Evolutionary conservation across 2,888 invertebrate genomes (phyloP), one percentile per base, ranked within the genome.

Genomic region (Pteria penguin): DNA sequence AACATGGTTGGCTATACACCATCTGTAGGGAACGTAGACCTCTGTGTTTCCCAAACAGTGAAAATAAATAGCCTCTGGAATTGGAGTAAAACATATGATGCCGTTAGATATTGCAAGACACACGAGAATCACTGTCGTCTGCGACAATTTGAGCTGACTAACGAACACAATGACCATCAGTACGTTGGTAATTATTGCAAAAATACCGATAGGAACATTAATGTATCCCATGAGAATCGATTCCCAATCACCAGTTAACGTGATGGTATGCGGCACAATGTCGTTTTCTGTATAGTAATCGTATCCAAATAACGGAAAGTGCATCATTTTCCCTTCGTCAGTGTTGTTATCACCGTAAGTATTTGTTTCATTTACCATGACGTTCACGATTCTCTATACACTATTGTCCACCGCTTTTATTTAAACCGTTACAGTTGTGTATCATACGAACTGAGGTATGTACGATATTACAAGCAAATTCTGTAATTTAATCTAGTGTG

Each of bases 91-190:
- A 26, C 80, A 78, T 1, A 80, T 78, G n/a, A 78, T n/a, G n/a
- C 78, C 68, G 62, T 82, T 76, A 2, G 80, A 73, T n/a, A 78
- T 54, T 2, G 82, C 80, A 11, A 82, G 72, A n/a, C 72, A 67
- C 2, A 75, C 75, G n/a, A 82, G 61, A 61, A 80, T 72, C 4
- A 78, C 62, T n/a, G 80, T 82, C 4, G 82, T 82, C 18, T 76
- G 73, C 14, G 75, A 80, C 1, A 78, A 65, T 76, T 79, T 80
- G 70, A 32, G 74, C 61, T 66, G 72, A 8, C 63, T 45, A 32
- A 72, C 65, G 29, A 82, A 78, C 4, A 80, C 78, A 4, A 65
- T 36, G 8, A 78, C 72, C 2, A 82, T 75, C 26, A 82, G 52
- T 2, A 75, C n/a, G 22, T 82, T 82, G 0, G 72, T 75, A n/a